Base-by-base conservation (phyloP, 2,797 vertebrate species). In the Naso thynnoides region DNA sequence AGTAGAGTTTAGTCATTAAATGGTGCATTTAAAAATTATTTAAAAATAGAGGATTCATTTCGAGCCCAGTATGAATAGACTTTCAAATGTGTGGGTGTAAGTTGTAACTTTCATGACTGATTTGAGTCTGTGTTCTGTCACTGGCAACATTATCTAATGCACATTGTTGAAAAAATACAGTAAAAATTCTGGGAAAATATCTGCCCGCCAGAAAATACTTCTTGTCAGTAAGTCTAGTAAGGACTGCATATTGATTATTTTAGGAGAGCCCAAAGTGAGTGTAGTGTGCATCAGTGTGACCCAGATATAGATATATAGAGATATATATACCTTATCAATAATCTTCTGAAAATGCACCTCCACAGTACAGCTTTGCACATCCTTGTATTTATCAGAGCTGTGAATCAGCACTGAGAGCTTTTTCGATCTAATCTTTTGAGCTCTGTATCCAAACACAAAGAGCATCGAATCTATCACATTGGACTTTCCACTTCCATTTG, bases 391-490 rank as follows among this genome's bases (percentile, higher is more conserved):
- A 44, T 99, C 98, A 86, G 98, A 99, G 81, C 95, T 97, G 82
- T 99, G 98, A 92, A 99, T 99, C 83, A 99, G 92, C 66, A 99
- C 98, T 0, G 97, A 98, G 42, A 99, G 94, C 67, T 99, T 99
- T 95, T 99, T 99, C 41, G 97, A 99, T 82, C 98, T 91, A 90
- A 99, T 99, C 94, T 99, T 99, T 94, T 99, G 96, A 70, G 98
- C 98, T 92, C 98, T 96, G 82, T 99, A 99, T 65, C 98, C 98
- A 88, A 99, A 99, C 27, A 99, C 98, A 95, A 99, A 99, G 58
- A 99, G 97, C 97, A 99, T 98, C 8, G 98, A 98, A 93, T 99
- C 98, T 83, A 99, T 99, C 85, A 99, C 95, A 79, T 99, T 99
- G 89, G 98, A 99, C 93, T 99, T 99, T 56, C 98, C 98, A 76